These are phyloP conservation scores for Ceraclea dissimilis DNA, from an alignment of 2,888 invertebrate genomes.

Conservation along the genomic window DNA sequence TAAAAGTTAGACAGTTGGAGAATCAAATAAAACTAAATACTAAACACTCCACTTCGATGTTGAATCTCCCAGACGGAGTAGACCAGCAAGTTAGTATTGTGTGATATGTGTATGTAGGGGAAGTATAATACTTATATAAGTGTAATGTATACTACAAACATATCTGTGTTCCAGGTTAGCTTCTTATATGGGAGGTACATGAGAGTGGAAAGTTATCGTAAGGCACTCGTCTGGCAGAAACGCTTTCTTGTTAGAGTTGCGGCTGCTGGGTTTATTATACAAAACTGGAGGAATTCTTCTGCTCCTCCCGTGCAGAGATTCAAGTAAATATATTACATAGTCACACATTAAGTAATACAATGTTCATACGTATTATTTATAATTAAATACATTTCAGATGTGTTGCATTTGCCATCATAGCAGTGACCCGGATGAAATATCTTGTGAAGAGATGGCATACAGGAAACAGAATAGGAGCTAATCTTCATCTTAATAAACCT, in stretches of 20 bases:
- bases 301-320: constrained; percentile 30
- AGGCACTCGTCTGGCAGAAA: constrained; percentile 87
- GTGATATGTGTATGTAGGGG: too few species aligned
- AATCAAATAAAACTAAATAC: constrained; percentile 26
- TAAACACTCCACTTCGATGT: constrained; percentile 17
- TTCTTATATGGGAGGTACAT: constrained; percentile 53
- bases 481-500: constrained; percentile 28
- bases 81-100: constrained; percentile 25
- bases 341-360: not conserved
- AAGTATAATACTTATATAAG: constrained; percentile 1
- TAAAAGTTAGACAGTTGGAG: constrained; percentile 40
- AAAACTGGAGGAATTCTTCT: constrained; percentile 34
- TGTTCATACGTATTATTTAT: not conserved
- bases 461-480: constrained; percentile 49
- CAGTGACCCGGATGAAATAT: constrained; percentile 58
- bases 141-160: not conserved
- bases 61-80: constrained; percentile 27
- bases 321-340: constrained; percentile 28
- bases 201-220: constrained; percentile 76
- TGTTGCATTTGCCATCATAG: constrained; percentile 49
- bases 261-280: constrained; percentile 48
- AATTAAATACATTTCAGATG: constrained; percentile 36
- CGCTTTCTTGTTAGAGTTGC: constrained; percentile 71
- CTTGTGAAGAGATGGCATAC: constrained; percentile 56
- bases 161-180: constrained; percentile 34